These are phyloP conservation scores for Avahi laniger DNA, from an alignment of 2,797 vertebrate genomes.

Conservation along the genomic window DNA sequence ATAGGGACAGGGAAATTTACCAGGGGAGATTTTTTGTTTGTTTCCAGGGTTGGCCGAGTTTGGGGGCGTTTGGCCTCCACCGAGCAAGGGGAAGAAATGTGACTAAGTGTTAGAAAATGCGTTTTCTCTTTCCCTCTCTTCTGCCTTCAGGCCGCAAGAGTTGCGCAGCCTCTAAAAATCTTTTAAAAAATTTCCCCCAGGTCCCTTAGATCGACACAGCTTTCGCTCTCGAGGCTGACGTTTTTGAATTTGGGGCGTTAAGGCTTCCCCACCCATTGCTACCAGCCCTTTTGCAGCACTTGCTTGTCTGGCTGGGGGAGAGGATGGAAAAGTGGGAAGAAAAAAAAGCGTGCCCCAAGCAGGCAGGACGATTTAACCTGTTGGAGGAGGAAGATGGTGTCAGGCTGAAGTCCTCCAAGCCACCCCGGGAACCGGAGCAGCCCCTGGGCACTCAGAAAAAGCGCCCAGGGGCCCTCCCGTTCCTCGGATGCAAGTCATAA, in stretches of 20 bases:
- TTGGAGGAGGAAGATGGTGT: not conserved
- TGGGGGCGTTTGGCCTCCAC: conserved; percentile 51
- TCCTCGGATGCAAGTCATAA: not conserved
- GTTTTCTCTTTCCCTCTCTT: conserved; percentile 9
- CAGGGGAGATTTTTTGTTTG: conserved; percentile 39
- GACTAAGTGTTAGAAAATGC: conserved; percentile 52
- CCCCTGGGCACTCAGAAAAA: not conserved
- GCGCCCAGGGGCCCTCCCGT: not conserved
- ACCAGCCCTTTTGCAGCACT: not conserved
- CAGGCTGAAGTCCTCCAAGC: no score
- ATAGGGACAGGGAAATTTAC: not conserved
- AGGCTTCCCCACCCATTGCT: not conserved
- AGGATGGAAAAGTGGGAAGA: not conserved
- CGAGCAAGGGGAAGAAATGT: not conserved
- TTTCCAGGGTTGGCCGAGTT: conserved; percentile 37
- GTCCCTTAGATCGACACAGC: not conserved
- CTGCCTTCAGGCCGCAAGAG: not conserved
- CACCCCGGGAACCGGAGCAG: not conserved
- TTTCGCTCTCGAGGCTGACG: not conserved
- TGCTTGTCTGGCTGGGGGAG: not conserved
- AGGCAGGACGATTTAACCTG: not conserved
- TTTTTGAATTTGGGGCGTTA: not conserved
- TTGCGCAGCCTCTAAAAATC: not conserved
- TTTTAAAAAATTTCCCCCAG: not conserved
- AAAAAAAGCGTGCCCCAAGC: accelerated